Percentiles rank a stretch among this genome's conserved stretches.
phyloP scores from a whole-genome alignment of 2,113 vertebrate genomes.

The Osmerus mordax region DNA sequence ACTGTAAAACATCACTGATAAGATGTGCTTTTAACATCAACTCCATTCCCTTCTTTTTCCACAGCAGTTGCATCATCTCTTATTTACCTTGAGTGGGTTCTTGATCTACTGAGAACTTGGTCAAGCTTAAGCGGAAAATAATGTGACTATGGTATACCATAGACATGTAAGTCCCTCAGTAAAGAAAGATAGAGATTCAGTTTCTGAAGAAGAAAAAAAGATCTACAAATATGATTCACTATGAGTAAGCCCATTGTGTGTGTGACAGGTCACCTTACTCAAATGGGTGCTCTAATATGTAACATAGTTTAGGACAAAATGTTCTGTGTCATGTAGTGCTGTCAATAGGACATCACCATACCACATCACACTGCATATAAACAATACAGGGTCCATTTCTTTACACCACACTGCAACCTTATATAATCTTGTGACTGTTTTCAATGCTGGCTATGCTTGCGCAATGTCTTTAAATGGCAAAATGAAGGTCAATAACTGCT shows the following conservation, averaged over 20 bases:
- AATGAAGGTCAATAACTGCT: constrained; percentile 21
- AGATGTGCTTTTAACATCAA: constrained; percentile 21
- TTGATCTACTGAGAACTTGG: neutral
- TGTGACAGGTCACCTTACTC: too few species aligned
- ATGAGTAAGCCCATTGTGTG: too few species aligned
- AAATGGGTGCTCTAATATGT: neutral
- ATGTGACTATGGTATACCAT: neutral
- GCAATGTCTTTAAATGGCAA: constrained; percentile 31
- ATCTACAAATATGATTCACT: too few species aligned
- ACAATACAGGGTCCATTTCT: neutral
- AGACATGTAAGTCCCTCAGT: too few species aligned
- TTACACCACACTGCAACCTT: constrained; percentile 25
- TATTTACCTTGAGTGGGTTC: neutral
- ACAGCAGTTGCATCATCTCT: constrained; percentile 24
- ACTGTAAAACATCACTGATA: constrained; percentile 51
- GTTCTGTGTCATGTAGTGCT: neutral
- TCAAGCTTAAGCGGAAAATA: neutral
- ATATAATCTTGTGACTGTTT: constrained; percentile 63
- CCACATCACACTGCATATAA: neutral
- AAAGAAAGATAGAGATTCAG: too few species aligned
- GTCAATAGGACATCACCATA: neutral
- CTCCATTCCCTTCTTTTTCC: constrained; percentile 15
- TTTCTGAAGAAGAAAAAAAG: too few species aligned
- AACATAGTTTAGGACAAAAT: neutral
- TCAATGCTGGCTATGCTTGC: constrained; percentile 26